Evolutionary conservation across 1,140 invertebrate species (phyloP).

Genomic region (Brevipalpus yothersi): DNA sequence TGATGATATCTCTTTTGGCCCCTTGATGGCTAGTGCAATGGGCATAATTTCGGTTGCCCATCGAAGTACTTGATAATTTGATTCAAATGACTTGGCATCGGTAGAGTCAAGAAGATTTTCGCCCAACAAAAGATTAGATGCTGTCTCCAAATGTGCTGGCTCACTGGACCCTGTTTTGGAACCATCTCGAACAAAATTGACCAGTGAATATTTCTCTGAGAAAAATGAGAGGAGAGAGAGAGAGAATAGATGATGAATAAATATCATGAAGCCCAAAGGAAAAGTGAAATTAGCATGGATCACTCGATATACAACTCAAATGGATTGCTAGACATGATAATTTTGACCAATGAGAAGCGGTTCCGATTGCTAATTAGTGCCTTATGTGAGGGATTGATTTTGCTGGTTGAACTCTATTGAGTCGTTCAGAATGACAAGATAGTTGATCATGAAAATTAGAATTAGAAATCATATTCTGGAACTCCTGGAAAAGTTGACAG

Average conservation of each 20-base stretch:
- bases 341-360: too few relatives aligned
- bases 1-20: conserved; percentile 34
- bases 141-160: neutral
- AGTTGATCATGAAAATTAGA: too few relatives aligned
- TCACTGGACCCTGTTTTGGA: conserved; percentile 1
- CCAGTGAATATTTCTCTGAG: conserved; percentile 41
- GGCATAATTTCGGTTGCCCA: conserved; percentile 62
- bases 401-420: too few relatives aligned
- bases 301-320: too few relatives aligned
- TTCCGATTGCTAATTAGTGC: too few relatives aligned
- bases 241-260: conserved; percentile 27
- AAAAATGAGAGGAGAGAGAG: neutral
- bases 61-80: conserved; percentile 35
- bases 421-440: too few relatives aligned
- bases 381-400: too few relatives aligned
- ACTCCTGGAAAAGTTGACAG: too few relatives aligned
- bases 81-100: neutral
- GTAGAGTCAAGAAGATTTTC: conserved; percentile 7
- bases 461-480: too few relatives aligned
- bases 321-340: too few relatives aligned
- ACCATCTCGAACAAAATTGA: conserved; percentile 34
- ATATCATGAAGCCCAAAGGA: neutral
- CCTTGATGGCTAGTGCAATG: conserved; percentile 43
- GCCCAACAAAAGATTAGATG: conserved; percentile 10
- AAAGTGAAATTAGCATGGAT: too few relatives aligned